Base-by-base conservation (phyloP, 2,797 vertebrate species). In the Percopsis omiscomaycus region DNA sequence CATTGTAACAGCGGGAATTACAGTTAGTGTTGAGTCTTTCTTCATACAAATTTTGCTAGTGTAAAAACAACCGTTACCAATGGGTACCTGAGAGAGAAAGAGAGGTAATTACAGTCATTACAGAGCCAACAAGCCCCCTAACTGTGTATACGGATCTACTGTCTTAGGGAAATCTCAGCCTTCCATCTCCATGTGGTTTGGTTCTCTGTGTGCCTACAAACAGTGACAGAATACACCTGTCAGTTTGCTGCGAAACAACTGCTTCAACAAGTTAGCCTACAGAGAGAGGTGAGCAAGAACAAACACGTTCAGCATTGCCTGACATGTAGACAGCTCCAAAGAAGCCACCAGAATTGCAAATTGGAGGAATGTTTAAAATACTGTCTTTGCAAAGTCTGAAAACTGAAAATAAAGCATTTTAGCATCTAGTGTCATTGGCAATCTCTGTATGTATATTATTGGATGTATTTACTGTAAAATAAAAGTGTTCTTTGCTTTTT, bases 131-230 rank as follows among this genome's bases (percentile, higher is more conserved):
- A 79, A 30, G 57, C 45, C 8, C 59, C 32, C 54, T 37, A 53
- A 32, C 15, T 57, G 58, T 64, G 59, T 47, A 68, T 15, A 37
- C 42, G 46, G 69, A 66, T 60, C 58, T 69, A 47, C 45, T 46
- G 62, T 59, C 59, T 69, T 28, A 9, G 10, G 57, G 48, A 53
- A 22, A 47, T 16, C 57, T 62, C 55, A 54, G 3, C 4, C 28
- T 28, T 13, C 15, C 16, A 47, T 68, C 66, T 59, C 46, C 27
- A 9, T 56, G 59, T 59, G 56, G 29, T 55, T 46, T 58, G 48
- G 28, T 52, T 64, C 59, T 92, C 89, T 90, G 90, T 91, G 91
- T 91, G 90, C 92, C 89, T 91, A 88, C 59, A 73, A 30, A 12
- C 22, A 11, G 64, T 63, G 58, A 62, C 54, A 59, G 13, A 50